Base-by-base conservation (phyloP, 2,888 invertebrate species). In the Leucozona laternaria region DNA sequence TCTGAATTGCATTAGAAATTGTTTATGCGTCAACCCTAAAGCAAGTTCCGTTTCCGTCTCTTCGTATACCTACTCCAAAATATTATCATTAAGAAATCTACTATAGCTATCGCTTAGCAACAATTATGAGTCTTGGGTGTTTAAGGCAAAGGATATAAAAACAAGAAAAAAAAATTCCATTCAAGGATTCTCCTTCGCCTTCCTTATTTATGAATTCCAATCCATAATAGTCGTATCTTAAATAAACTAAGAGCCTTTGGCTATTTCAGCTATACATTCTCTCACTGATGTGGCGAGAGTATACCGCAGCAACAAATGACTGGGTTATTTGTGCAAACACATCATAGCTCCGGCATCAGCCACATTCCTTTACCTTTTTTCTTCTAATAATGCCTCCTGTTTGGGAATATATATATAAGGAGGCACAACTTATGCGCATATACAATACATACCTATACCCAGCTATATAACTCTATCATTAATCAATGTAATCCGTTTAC, bases 401-500 rank as follows among this genome's bases (percentile, higher is more conserved):
- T 37, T 37, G 17, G 34, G 48, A 43, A 48, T 28, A 43, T 11
- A 34, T 34, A 13, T 40, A 25, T 13, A 25, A n/a, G 20, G 17
- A 28, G 79, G 76, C 40, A 76, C 58, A 77, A 62, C 73, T 60
- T 78, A 68, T 45, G n/a, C n/a, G n/a, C n/a, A n/a, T n/a, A n/a
- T n/a, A n/a, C n/a, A n/a, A n/a, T n/a, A n/a, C n/a, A 20, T 20
- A 17, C 7, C 2, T 10, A 11, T 40, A 40, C 5, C 43, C 58
- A 57, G 77, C 66, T 45, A 73, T 68, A 31, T 31, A 77, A 78
- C 34, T 78, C 60, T 34, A 62, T 81, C 85, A 85, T 85, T 85
- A 85, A 85, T 85, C 81, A 85, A 85, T 70, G 81, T 85, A 81
- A 85, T 85, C 85, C 81, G 77, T 85, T 85, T 78, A 78, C 77